A percentile compares a stretch with the other conserved stretches of the same genome.
These are phyloP conservation scores for Tonatia bakeri DNA, from an alignment of 2,113 vertebrate species.

Conservation along the genomic window DNA sequence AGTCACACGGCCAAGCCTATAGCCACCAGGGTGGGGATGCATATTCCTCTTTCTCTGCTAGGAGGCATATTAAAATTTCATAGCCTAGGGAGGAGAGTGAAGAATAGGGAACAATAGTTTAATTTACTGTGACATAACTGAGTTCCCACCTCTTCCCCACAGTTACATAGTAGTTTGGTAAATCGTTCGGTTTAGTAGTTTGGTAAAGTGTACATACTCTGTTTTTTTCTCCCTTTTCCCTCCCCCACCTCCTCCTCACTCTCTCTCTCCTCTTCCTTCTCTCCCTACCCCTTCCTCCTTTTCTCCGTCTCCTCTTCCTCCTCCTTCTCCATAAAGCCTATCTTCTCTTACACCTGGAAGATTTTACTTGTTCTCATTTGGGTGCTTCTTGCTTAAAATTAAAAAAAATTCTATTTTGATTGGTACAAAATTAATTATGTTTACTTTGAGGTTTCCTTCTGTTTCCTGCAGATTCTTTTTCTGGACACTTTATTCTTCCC, in stretches of 20 bases:
- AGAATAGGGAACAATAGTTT: background rate
- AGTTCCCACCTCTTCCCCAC: background rate
- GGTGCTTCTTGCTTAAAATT: background rate
- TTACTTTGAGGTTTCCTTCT: background rate
- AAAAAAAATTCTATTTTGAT: background rate
- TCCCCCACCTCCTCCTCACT: no score
- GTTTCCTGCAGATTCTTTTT: background rate
- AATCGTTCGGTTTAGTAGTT: no score
- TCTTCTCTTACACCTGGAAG: background rate
- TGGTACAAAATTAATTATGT: background rate
- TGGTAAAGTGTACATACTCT: background rate
- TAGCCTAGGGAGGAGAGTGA: background rate
- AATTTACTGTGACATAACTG: background rate
- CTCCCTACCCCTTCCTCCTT: background rate
- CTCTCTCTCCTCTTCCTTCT: background rate
- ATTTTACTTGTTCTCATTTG: background rate
- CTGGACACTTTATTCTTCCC: background rate
- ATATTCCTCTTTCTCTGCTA: background rate
- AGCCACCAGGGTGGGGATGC: background rate
- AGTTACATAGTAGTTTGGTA: background rate
- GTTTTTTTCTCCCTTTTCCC: no score
- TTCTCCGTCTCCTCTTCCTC: background rate
- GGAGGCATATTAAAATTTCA: background rate
- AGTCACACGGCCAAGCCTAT: background rate
- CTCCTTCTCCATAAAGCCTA: background rate